These are phyloP conservation scores for Aphaenogaster ashmeadi DNA, from an alignment of 1,140 invertebrate genomes.

Conservation along the genomic window DNA sequence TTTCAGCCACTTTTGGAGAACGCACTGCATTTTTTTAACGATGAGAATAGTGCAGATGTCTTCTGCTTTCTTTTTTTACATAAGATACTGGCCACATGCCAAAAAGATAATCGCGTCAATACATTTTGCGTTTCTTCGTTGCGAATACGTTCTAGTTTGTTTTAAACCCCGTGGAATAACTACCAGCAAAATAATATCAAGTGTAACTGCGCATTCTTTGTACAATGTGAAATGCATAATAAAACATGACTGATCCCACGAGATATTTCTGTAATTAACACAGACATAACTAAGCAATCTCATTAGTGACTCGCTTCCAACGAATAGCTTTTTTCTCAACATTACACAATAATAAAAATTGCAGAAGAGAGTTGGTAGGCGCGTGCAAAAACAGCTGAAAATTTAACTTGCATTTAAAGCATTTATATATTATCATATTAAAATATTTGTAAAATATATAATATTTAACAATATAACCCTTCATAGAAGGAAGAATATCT, in stretches of 20 bases:
- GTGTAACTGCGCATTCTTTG: slow-evolving; percentile 20
- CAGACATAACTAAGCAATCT: slow-evolving; percentile 42
- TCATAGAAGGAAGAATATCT: not conserved
- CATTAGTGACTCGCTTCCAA: slow-evolving; percentile 25
- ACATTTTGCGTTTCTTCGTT: not conserved
- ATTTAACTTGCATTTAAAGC: slow-evolving; percentile 19
- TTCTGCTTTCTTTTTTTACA: not conserved
- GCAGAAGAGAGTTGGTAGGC: not conserved
- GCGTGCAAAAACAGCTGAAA: not conserved
- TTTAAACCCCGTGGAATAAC: slow-evolving; percentile 1
- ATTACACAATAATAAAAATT: slow-evolving; percentile 40
- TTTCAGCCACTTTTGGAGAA: not conserved
- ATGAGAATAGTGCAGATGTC: slow-evolving; percentile 33
- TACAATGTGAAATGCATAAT: not conserved
- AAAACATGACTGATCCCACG: slow-evolving; percentile 30
- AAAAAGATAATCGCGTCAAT: slow-evolving; percentile 30
- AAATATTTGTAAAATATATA: not conserved
- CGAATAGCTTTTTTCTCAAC: slow-evolving; percentile 27
- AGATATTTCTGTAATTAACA: slow-evolving; percentile 58
- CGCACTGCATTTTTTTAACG: slow-evolving; percentile 7
- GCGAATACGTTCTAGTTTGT: not conserved
- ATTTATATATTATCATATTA: not conserved
- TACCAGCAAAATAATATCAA: slow-evolving; percentile 37
- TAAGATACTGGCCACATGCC: not conserved
- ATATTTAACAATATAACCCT: not conserved